Conservation (phyloP, 2,797 vertebrate genomes). For the Gouania willdenowi region DNA sequence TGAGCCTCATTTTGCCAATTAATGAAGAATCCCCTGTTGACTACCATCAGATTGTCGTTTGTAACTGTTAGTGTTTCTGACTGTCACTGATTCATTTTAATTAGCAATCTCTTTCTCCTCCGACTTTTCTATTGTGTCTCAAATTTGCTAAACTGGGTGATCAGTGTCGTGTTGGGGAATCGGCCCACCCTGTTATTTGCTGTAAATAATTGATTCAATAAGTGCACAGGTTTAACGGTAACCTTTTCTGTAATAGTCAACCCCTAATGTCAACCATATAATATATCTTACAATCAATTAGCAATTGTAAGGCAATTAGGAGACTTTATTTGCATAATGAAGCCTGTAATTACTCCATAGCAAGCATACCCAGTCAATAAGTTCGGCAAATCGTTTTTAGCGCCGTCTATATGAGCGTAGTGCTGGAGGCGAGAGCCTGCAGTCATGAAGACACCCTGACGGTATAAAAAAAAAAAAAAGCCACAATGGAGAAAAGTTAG, state of each 20-base stretch:
- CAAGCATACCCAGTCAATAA: constrained; percentile 56
- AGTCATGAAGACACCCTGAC: constrained; percentile 31
- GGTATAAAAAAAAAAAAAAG: constrained; percentile 15
- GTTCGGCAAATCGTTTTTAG: constrained; percentile 52
- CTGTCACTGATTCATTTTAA: constrained; percentile 75
- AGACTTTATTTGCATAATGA: constrained; percentile 70
- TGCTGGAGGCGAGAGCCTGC: constrained; percentile 16
- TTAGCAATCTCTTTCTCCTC: constrained; percentile 60
- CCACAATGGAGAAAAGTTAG: constrained; percentile 11
- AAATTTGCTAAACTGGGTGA: constrained; percentile 35
- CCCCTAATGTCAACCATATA: constrained; percentile 40
- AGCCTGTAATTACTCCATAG: constrained; percentile 61
- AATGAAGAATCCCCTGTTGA: constrained; percentile 80
- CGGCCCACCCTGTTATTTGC: constrained; percentile 23
- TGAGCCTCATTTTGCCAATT: constrained; percentile 83
- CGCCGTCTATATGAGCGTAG: constrained; percentile 21
- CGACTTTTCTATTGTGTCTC: constrained; percentile 39
- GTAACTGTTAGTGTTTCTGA: constrained; percentile 77
- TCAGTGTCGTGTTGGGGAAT: constrained; percentile 15
- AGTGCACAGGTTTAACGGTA: constrained; percentile 18
- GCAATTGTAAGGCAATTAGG: constrained; percentile 61
- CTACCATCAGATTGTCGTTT: constrained; percentile 78
- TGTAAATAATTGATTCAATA: constrained; percentile 35
- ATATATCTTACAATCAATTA: constrained; percentile 67
- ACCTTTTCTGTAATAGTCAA: constrained; percentile 30